Evolutionary conservation across 2,113 vertebrate genomes (phyloP), one percentile per base, ranked within the genome.

Genomic region (Piprites chloris): DNA sequence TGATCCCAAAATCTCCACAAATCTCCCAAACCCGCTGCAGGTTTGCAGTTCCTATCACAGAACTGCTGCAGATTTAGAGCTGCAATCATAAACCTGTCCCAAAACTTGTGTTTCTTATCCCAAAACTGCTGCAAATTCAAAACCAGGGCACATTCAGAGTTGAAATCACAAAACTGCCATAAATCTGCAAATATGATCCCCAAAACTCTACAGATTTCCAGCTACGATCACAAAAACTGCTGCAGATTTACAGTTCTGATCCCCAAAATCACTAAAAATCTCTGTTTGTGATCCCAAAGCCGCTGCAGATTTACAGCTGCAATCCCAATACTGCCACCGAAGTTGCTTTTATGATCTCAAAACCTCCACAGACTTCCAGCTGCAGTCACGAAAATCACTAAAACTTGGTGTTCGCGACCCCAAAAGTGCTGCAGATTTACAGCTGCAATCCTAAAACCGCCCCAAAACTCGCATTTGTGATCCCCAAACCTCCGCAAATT

Each of bases 141-240:
- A 18, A 26, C 2, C 1, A 2, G 19, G 5, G 19, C 24, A 9
- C 1, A 6, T 32, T 53, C 6, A 19, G 1, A 7, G 6, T 0
- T 32, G 28, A 6, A 3, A 18, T 4, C 6, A 1, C 9, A 14
- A 85, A 24, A 33, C 9, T 1, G 5, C 9, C 19, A 19, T 22
- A 42, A 7, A n/a, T 2, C 21, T 6, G 1, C 1, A 7, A 2
- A 2, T n/a, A 23, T 37, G 1, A 35, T 11, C 20, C 2, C 44
- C 6, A 14, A 44, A 46, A 3, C 4, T 49, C 42, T 15, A 8
- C 20, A 32, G 6, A 33, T 49, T 63, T 13, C 5, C 9, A 39
- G 41, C 6, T 1, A 35, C 26, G 20, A 62, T 9, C 17, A 8
- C 28, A 13, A n/a, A n/a, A 24, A 30, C 10, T 2, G 1, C 42